Percentiles rank a stretch among this genome's conserved stretches.
Evolutionary conservation across 1,140 invertebrate genomes (phyloP).

Genomic region (Paraescarpia echinospica): DNA sequence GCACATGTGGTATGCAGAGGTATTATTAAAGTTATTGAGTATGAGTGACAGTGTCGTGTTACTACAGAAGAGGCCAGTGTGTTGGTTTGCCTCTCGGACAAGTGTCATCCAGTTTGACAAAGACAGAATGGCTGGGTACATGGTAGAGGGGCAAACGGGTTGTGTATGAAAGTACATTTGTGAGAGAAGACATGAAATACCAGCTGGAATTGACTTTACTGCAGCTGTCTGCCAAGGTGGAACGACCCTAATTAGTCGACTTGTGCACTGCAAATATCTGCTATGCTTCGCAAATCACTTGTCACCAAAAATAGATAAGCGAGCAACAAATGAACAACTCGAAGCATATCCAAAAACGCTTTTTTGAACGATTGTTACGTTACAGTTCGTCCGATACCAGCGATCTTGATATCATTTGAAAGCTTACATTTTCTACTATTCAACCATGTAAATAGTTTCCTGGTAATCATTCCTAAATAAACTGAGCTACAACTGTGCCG

Average conservation of each 20-base stretch:
- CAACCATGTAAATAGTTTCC: too few relatives aligned
- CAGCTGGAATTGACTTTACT: not conserved
- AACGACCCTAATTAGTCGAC: not conserved
- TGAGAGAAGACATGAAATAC: not conserved
- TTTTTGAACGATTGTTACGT: too few relatives aligned
- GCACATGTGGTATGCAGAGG: not conserved
- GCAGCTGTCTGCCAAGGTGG: not conserved
- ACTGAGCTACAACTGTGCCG: too few relatives aligned
- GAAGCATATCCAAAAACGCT: too few relatives aligned
- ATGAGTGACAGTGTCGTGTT: not conserved
- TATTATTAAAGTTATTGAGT: not conserved
- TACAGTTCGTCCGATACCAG: too few relatives aligned
- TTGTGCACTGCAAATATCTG: not conserved
- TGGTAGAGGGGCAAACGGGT: not conserved
- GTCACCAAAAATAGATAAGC: too few relatives aligned
- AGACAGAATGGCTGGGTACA: not conserved
- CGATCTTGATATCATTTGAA: too few relatives aligned
- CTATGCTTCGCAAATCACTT: not conserved
- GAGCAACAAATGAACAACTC: too few relatives aligned
- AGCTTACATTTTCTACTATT: too few relatives aligned
- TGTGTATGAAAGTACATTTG: not conserved
- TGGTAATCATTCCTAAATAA: too few relatives aligned
- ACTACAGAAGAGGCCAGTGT: not conserved
- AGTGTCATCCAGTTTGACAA: not conserved
- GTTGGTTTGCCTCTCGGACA: not conserved